These are phyloP conservation scores for Variabilichromis moorii DNA, from an alignment of 2,113 vertebrate species.

Conservation along the genomic window DNA sequence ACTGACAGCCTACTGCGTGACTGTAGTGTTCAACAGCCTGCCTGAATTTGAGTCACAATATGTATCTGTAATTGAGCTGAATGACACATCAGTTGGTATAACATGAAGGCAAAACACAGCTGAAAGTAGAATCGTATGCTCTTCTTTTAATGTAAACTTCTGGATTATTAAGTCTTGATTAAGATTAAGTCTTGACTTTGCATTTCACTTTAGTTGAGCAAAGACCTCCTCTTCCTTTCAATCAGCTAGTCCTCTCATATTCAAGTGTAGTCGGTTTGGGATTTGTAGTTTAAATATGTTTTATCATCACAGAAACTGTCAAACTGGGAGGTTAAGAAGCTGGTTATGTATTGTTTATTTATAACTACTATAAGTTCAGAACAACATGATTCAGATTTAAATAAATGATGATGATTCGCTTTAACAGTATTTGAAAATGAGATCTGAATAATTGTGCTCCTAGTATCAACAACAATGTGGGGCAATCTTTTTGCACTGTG, in stretches of 20 bases:
- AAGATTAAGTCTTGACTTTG: background rate
- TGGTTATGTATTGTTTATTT: background rate
- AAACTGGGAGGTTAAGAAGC: background rate
- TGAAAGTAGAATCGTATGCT: background rate
- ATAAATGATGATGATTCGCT: background rate
- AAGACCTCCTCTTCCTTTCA: background rate
- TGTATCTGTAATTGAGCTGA: background rate
- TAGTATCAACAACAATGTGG: background rate
- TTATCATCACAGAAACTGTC: background rate
- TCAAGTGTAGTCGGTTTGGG: background rate
- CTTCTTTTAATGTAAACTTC: background rate
- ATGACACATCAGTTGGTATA: background rate
- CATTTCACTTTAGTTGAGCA: background rate
- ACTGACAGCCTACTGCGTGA: slow-evolving; percentile 26
- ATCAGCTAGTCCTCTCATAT: background rate
- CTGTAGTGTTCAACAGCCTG: slow-evolving; percentile 19
- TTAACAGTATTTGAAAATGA: background rate
- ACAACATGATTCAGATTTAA: background rate
- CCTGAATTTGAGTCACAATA: slow-evolving; percentile 20
- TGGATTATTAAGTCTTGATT: background rate
- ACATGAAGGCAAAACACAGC: background rate
- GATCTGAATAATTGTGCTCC: background rate
- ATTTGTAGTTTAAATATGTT: background rate
- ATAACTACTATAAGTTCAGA: background rate
- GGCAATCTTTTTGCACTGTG: background rate